A percentile compares a stretch with the other conserved stretches of the same genome.
These are phyloP conservation scores for Hydropsyche betteni DNA, from an alignment of 2,888 invertebrate genomes.

Conservation along the genomic window DNA sequence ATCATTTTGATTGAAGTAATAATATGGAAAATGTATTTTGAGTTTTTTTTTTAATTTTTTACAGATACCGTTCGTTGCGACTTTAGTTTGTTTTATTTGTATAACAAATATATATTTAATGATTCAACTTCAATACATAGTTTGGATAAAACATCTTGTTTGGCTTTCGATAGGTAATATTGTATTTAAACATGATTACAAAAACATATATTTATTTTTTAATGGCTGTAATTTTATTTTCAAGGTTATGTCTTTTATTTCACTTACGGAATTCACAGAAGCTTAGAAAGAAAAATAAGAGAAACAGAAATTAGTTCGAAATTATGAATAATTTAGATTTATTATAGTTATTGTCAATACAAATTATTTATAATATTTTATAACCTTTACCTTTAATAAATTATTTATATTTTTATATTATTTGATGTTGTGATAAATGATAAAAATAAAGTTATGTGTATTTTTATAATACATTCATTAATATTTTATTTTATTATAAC, in stretches of 20 bases:
- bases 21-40: too few relatives aligned
- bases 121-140: conserved; percentile 84
- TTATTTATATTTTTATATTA: too few relatives aligned
- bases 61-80: conserved; percentile 86
- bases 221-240: conserved; percentile 51
- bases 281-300: conserved; percentile 66
- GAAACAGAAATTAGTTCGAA: background rate
- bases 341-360: too few relatives aligned
- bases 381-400: too few relatives aligned
- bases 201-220: background rate
- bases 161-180: conserved; percentile 83
- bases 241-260: conserved; percentile 87
- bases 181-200: background rate
- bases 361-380: too few relatives aligned
- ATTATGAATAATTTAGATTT: too few relatives aligned
- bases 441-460: too few relatives aligned
- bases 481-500: too few relatives aligned
- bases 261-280: conserved; percentile 82
- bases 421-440: too few relatives aligned
- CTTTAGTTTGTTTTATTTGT: conserved; percentile 84
- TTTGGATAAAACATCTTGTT: conserved; percentile 88
- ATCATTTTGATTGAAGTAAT: background rate
- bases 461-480: too few relatives aligned
- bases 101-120: conserved; percentile 90
- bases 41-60: conserved; percentile 44